Evolutionary conservation across 2,888 invertebrate genomes (phyloP).

Genomic region (Caenorhabditis sp.): DNA sequence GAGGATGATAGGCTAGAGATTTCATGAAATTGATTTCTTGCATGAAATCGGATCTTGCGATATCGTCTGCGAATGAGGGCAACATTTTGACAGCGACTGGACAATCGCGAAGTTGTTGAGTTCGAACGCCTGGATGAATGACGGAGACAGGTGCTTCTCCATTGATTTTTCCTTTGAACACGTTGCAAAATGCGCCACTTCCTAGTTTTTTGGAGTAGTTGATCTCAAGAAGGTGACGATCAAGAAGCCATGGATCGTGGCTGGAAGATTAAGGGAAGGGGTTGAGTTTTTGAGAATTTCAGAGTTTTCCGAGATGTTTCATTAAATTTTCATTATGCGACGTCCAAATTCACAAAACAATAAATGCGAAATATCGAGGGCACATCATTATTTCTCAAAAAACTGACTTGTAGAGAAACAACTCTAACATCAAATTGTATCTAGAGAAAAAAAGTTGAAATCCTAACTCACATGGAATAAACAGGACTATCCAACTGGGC

Average conservation of each 20-base stretch:
- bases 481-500: constrained; percentile 41
- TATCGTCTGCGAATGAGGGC: constrained; percentile 64
- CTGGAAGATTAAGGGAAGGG: constrained; percentile 14
- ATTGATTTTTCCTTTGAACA: constrained; percentile 58
- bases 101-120: constrained; percentile 48
- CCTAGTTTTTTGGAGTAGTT: constrained; percentile 63
- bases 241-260: constrained; percentile 48
- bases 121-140: constrained; percentile 48
- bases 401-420: no score
- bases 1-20: constrained; percentile 62
- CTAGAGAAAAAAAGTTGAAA: background rate
- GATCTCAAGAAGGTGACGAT: constrained; percentile 48
- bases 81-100: constrained; percentile 65
- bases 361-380: no score
- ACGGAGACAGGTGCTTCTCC: constrained; percentile 58
- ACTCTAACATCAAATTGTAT: constrained; percentile 9
- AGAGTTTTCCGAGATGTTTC: no score
- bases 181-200: constrained; percentile 64
- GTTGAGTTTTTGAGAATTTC: no score
- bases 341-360: no score
- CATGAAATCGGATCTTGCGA: constrained; percentile 61
- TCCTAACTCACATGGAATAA: constrained; percentile 30
- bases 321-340: no score
- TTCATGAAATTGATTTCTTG: constrained; percentile 69
- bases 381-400: no score